Evolutionary conservation across 1,140 invertebrate species (phyloP), one percentile per base, ranked within the genome.

Genomic region (Heliothis subflexa): DNA sequence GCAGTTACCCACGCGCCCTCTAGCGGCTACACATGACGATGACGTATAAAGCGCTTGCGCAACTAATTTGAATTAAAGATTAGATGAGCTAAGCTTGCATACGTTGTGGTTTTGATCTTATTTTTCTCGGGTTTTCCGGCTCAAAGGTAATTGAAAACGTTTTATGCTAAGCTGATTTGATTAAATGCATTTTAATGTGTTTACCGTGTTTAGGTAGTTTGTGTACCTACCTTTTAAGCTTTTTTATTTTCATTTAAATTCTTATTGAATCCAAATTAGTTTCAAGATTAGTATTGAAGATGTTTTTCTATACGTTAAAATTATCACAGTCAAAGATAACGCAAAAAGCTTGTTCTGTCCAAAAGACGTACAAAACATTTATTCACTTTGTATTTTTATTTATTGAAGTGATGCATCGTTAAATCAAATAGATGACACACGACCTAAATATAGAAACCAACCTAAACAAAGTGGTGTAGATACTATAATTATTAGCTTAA

Each of bases 1-100:
- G 25, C 18, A 11, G 12, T 33, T 64, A 62, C 57, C 50, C 21
- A 55, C 70, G 70, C 59, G 45, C 73, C 59, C 59, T 62, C 73
- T 64, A 75, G 28, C 73, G 18, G 59, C 14, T 10, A 16, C n/a
- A n/a, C 11, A 50, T n/a, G 28, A 21, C 45, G 16, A n/a, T 66
- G 40, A 45, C 59, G 25, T 62, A 62, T 10, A 16, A 40, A 40
- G 18, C 28, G 16, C 21, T 75, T 59, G 59, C 55, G 59, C 50
- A 71, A 71, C 40, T 12, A 55, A 40, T 1, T 55, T 55, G 52
- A 33, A 54, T 54, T 71, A 55, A 33, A 40, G 47, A 70, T 70
- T 50, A 16, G 50, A 54, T 71, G 52, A 71, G 25, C 28, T 71
- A 55, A 55, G 11, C 28, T 71, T 40, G 28, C 25, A 71, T 71